Conservation (phyloP, 1,140 invertebrate species). For the Catajapyx aquilonaris region DNA sequence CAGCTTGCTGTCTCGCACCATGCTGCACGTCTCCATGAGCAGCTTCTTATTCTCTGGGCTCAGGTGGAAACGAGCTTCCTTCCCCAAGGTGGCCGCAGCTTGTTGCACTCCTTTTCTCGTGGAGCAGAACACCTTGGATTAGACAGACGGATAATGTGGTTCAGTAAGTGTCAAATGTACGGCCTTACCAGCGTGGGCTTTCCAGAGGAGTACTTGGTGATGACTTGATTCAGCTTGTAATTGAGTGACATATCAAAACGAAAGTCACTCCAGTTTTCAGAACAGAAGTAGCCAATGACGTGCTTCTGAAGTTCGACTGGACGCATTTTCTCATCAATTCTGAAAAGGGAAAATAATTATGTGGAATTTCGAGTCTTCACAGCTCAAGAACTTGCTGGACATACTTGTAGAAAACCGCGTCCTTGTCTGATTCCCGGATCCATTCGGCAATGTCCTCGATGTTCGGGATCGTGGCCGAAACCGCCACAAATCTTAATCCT, state of each 20-base stretch:
- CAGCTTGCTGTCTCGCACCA: constrained; percentile 34
- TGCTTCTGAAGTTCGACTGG: constrained; percentile 49
- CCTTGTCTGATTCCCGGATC: constrained; percentile 25
- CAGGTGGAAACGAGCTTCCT: constrained; percentile 32
- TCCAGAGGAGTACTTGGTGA: constrained; percentile 42
- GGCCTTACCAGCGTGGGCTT: constrained; percentile 47
- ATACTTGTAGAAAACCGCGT: constrained; percentile 21
- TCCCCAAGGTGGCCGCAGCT: constrained; percentile 35
- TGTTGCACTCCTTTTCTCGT: constrained; percentile 49
- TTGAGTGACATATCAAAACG: constrained; percentile 53
- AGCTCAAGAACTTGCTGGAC: constrained; percentile 1
- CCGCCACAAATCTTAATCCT: constrained; percentile 42
- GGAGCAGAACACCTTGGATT: constrained; percentile 47
- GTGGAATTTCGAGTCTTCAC: background rate
- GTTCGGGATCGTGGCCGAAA: constrained; percentile 60
- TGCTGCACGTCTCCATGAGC: constrained; percentile 24
- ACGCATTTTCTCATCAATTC: constrained; percentile 41
- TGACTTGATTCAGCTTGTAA: constrained; percentile 44
- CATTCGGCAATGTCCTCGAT: constrained; percentile 50
- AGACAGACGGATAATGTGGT: too few species aligned
- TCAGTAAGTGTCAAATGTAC: too few species aligned
- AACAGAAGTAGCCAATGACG: constrained; percentile 41
- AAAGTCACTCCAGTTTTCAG: constrained; percentile 30
- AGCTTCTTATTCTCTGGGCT: constrained; percentile 27
- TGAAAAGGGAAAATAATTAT: constrained; percentile 16